These are phyloP conservation scores for Ciona savignyi DNA, from an alignment of 23 tunicate species.

Conservation along the genomic window DNA sequence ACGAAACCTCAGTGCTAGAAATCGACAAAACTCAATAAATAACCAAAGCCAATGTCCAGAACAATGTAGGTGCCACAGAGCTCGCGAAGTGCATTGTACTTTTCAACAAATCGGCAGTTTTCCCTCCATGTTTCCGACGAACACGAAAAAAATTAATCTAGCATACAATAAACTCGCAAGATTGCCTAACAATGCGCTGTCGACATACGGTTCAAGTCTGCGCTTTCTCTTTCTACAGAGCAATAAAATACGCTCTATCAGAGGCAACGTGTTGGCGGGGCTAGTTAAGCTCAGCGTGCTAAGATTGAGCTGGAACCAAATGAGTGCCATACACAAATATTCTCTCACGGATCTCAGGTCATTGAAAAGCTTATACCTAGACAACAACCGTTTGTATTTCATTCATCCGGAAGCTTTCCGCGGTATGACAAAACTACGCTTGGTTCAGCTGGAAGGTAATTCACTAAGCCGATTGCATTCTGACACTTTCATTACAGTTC, in stretches of 20 bases:
- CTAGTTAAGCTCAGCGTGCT: slow-evolving; percentile 16
- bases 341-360: slow-evolving; percentile 6
- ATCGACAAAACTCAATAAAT: not conserved
- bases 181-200: slow-evolving; percentile 12
- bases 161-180: slow-evolving; percentile 45
- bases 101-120: slow-evolving; percentile 23
- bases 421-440: slow-evolving; percentile 28
- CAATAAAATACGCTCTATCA: slow-evolving; percentile 26
- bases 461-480: slow-evolving; percentile 22
- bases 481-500: slow-evolving; percentile 43
- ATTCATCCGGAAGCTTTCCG: slow-evolving; percentile 49
- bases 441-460: slow-evolving; percentile 60
- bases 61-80: not conserved
- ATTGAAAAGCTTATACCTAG: slow-evolving; percentile 33
- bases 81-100: slow-evolving; percentile 31
- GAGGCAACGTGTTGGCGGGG: slow-evolving; percentile 9
- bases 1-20: not conserved
- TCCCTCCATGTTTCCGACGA: slow-evolving; percentile 18
- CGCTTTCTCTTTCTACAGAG: slow-evolving; percentile 35
- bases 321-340: slow-evolving; percentile 12
- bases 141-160: slow-evolving; percentile 24
- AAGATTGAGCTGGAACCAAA: slow-evolving; percentile 36
- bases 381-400: slow-evolving; percentile 48
- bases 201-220: slow-evolving; percentile 4
- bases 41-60: not conserved